Evolutionary conservation across 2,888 invertebrate genomes (phyloP).

Genomic region (Nipponacmea schrenckii): DNA sequence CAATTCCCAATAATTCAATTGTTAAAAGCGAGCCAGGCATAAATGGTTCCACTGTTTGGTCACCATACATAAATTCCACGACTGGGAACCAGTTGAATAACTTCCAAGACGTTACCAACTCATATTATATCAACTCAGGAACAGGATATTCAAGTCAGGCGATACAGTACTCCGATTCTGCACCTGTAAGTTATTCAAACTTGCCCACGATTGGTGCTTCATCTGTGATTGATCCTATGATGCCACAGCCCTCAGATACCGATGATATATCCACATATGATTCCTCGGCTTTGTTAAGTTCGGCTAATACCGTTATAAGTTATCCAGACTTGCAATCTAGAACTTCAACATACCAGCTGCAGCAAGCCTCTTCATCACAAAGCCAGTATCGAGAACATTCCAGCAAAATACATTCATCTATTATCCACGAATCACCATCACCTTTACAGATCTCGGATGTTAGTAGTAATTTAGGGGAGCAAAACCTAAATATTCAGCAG

Average conservation of each 20-base stretch:
- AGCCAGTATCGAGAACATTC: not conserved
- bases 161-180: not conserved
- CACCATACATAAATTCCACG: not conserved
- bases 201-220: not conserved
- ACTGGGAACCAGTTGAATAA: not conserved
- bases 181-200: not conserved
- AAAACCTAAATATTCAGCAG: not conserved
- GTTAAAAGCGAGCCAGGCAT: not conserved
- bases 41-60: not conserved
- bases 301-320: not conserved
- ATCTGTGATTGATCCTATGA: slow-evolving; percentile 17
- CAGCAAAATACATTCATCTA: not conserved
- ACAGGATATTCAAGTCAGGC: not conserved
- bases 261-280: slow-evolving; percentile 18
- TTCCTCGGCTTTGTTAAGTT: slow-evolving; percentile 5
- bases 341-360: not conserved
- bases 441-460: not conserved
- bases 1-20: not conserved
- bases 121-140: not conserved
- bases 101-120: not conserved
- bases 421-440: not conserved
- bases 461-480: not conserved
- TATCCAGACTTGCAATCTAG: slow-evolving; percentile 5
- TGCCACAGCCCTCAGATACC: slow-evolving; percentile 18
- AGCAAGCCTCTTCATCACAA: not conserved